These are phyloP conservation scores for Eristalis intricaria DNA, from an alignment of 2,888 invertebrate genomes.

Conservation along the genomic window DNA sequence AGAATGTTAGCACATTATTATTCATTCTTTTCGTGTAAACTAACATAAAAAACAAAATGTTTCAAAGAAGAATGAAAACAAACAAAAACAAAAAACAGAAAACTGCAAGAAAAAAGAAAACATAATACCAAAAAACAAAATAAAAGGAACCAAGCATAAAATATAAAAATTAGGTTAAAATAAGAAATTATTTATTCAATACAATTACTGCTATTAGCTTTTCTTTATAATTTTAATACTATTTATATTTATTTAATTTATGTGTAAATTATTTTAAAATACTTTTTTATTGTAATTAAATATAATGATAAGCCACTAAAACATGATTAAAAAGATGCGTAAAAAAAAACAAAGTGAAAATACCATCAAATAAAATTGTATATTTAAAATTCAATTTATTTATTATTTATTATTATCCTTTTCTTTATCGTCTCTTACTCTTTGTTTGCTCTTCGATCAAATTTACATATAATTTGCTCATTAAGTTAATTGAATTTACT, in stretches of 20 bases:
- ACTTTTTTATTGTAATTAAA: conserved; percentile 68
- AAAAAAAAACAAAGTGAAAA: conserved; percentile 68
- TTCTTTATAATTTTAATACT: conserved; percentile 34
- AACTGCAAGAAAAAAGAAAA: conserved; percentile 55
- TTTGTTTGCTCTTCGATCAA: conserved; percentile 63
- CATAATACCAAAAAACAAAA: conserved; percentile 66
- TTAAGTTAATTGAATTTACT: conserved; percentile 64
- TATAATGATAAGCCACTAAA: conserved; percentile 59
- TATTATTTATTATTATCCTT: conserved; percentile 52
- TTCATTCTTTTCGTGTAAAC: conserved; percentile 47
- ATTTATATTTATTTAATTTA: conserved; percentile 71
- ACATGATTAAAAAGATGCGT: conserved; percentile 73
- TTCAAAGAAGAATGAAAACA: not conserved
- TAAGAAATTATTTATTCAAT: conserved; percentile 65
- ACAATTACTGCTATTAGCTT: conserved; percentile 63
- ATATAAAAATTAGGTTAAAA: conserved; percentile 46
- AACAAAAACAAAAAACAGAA: not conserved
- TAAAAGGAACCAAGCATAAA: conserved; percentile 44
- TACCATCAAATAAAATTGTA: conserved; percentile 69
- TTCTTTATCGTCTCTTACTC: conserved; percentile 39
- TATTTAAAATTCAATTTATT: conserved; percentile 64
- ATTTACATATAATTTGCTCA: conserved; percentile 46
- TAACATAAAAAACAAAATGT: conserved; percentile 50
- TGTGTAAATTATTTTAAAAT: conserved; percentile 74
- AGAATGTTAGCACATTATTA: conserved; percentile 25